Conservation (phyloP, 2,797 vertebrate species). For the Pempheris klunzingeri region DNA sequence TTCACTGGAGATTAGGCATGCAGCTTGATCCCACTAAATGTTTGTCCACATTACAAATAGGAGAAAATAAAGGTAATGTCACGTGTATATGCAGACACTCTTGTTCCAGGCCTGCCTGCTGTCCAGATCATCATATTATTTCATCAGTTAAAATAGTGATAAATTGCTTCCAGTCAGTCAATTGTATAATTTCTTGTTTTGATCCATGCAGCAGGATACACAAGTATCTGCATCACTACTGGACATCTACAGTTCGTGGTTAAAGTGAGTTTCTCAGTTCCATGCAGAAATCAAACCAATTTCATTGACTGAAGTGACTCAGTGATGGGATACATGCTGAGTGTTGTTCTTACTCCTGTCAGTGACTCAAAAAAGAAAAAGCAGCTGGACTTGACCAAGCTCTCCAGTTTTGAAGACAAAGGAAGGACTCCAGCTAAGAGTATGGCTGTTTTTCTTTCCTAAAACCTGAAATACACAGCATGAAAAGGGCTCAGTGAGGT, state of each 20-base stretch:
- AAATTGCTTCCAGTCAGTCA: neutral
- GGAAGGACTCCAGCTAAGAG: constrained; percentile 53
- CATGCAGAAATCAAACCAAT: neutral
- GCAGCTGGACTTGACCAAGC: constrained; percentile 18
- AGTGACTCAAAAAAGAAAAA: constrained; percentile 60
- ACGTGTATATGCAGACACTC: neutral
- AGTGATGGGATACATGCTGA: neutral
- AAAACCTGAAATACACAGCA: neutral
- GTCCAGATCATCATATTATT: neutral
- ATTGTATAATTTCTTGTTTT: neutral
- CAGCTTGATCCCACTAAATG: neutral
- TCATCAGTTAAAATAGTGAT: neutral
- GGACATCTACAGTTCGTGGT: constrained; percentile 82
- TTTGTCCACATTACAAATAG: neutral
- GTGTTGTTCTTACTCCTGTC: constrained; percentile 14
- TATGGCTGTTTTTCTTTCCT: constrained; percentile 22
- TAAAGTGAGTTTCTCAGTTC: constrained; percentile 65
- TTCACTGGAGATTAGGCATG: neutral
- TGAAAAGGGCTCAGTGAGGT: neutral
- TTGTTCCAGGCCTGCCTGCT: neutral
- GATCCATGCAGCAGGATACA: constrained; percentile 45
- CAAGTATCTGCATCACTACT: constrained; percentile 57
- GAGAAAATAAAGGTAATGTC: neutral
- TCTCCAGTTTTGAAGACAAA: constrained; percentile 26
- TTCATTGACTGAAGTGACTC: too few relatives aligned